Evolutionary conservation across 2,888 invertebrate species (phyloP), one percentile per base, ranked within the genome.

Genomic region (Octonoba sinensis): DNA sequence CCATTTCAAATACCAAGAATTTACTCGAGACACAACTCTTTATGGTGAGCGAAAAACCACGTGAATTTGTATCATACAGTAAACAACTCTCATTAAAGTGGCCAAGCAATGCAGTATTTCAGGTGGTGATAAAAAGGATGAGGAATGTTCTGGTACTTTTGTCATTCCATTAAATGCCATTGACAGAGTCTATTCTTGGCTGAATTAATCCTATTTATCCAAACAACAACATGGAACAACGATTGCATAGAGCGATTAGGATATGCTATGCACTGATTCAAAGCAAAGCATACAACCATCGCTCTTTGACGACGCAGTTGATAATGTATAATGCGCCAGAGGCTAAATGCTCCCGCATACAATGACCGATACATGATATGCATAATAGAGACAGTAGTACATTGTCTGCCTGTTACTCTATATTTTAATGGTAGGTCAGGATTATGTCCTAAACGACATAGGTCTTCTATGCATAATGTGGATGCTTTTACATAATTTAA

Each of bases 191-290:
- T 44, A 59, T 75, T 69, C 75, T 75, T 75, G 69, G 64, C 62
- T 64, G 67, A 59, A 75, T 77, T 62, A 77, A 70, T 46, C 18
- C 62, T 77, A 77, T 64, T 77, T 77, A 77, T 77, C 70, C 69
- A 62, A 60, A 69, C 69, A 77, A 64, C 46, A 54, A 46, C 36
- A 47, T 69, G 62, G 64, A 64, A 75, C 75, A 75, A 60, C 60
- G 60, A 66, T 65, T 74, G 46, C 75, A 75, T 51, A 60, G 60
- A 60, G 51, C 62, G 49, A 46, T 54, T 51, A 13, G 60, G 60
- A 27, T 75, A 56, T 36, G 75, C 18, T 59, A 47, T 62, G 15
- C 69, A 70, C 70, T 49, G 49, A 60, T 67, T 54, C 59, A 67
- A 67, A 66, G 60, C 24, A 44, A 46, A 16, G 57, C 46, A 75